Evolutionary conservation across 1,140 invertebrate genomes (phyloP).

Genomic region (Antheraea mylitta): DNA sequence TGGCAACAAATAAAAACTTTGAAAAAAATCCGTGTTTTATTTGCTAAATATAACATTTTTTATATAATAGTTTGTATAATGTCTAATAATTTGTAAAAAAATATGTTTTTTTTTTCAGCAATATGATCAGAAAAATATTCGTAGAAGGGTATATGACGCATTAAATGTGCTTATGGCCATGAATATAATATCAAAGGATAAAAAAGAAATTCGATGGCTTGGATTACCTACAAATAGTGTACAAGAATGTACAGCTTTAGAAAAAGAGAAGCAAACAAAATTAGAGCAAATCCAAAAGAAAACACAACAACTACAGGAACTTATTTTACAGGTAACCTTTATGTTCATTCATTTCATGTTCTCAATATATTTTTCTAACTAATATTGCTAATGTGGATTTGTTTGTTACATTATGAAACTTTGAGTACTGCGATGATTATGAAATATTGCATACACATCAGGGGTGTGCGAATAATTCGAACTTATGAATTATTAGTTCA

Average conservation of each 20-base stretch:
- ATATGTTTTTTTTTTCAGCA: constrained; percentile 78
- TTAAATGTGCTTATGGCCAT: constrained; percentile 99
- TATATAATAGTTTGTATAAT: constrained; percentile 2
- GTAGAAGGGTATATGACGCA: constrained; percentile 98
- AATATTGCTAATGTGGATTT: too few species aligned
- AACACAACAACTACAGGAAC: constrained; percentile 95
- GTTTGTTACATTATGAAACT: too few species aligned
- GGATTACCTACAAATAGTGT: constrained; percentile 98
- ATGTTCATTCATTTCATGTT: too few species aligned
- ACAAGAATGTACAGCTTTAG: constrained; percentile 94
- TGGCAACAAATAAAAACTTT: too few species aligned
- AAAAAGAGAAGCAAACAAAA: constrained; percentile 93
- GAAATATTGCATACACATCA: too few species aligned
- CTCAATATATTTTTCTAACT: too few species aligned
- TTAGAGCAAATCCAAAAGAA: constrained; percentile 95
- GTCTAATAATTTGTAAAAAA: neutral
- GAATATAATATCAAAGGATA: constrained; percentile 99
- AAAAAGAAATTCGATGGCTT: constrained; percentile 99
- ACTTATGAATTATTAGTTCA: too few species aligned
- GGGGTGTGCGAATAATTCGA: too few species aligned
- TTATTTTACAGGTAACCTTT: constrained; percentile 88
- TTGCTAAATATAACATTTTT: neutral
- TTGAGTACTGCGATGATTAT: too few species aligned
- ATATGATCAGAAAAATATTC: constrained; percentile 99
- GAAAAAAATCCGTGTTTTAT: too few species aligned